Evolutionary conservation across 2,113 vertebrate genomes (phyloP).

Genomic region (Coryphaenoides rupestris): DNA sequence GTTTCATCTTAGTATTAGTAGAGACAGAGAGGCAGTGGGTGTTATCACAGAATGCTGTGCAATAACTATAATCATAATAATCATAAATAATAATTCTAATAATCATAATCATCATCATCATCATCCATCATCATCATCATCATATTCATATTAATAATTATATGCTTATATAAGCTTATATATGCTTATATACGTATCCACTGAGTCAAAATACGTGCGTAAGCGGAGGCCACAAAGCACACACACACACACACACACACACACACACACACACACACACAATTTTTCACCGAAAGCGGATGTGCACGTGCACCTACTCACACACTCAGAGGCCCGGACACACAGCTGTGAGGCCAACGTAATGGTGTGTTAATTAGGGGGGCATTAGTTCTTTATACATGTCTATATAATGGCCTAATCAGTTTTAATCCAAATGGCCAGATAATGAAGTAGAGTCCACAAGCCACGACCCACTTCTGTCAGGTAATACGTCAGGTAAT

Average conservation of each 20-base stretch:
- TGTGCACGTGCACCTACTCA: neutral
- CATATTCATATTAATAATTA: too few relatives aligned
- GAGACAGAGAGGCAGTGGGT: too few relatives aligned
- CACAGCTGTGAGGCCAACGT: conserved; percentile 26
- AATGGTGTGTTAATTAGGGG: conserved; percentile 49
- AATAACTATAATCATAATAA: too few relatives aligned
- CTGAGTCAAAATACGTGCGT: neutral
- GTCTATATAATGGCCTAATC: conserved; percentile 49
- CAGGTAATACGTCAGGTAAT: conserved; percentile 42
- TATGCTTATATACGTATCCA: neutral
- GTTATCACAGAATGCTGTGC: too few relatives aligned
- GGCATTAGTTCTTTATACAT: conserved; percentile 42
- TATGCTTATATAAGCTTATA: too few relatives aligned
- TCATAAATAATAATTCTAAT: too few relatives aligned
- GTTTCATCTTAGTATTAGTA: too few relatives aligned
- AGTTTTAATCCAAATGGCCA: conserved; percentile 52
- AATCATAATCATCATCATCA: too few relatives aligned
- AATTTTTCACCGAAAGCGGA: too few relatives aligned
- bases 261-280: neutral
- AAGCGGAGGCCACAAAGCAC: neutral
- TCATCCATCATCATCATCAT: too few relatives aligned
- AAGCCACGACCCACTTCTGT: conserved; percentile 38
- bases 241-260: neutral
- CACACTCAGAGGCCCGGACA: conserved; percentile 11
- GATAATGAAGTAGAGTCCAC: conserved; percentile 44